A percentile compares a stretch with the other conserved stretches of the same genome.
Evolutionary conservation across 2,888 invertebrate species (phyloP).

Genomic region (Nematopogon swammerdamellus): DNA sequence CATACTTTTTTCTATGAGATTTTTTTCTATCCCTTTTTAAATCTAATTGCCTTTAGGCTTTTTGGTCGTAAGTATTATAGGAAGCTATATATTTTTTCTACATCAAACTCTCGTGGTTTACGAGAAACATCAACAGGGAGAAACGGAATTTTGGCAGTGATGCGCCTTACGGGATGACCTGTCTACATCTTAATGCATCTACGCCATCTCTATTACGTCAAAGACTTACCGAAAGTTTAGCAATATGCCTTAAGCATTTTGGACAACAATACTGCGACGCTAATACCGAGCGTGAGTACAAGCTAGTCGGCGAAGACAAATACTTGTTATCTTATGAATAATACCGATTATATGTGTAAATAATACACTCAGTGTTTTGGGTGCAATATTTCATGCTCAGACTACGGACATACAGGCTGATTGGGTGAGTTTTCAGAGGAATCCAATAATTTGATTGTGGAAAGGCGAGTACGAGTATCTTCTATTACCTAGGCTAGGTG

Average conservation of each 20-base stretch:
- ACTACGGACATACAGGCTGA: background rate
- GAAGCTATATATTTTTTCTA: too few relatives aligned
- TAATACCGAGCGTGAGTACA: slow-evolving; percentile 1
- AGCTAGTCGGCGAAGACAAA: slow-evolving; percentile 44
- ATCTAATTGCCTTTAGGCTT: too few relatives aligned
- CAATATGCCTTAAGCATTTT: slow-evolving; percentile 19
- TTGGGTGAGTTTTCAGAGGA: background rate
- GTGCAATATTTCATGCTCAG: background rate
- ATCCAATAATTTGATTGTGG: too few relatives aligned
- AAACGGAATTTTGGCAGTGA: too few relatives aligned
- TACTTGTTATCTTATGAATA: slow-evolving; percentile 55
- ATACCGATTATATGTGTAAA: slow-evolving; percentile 52
- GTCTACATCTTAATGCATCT: background rate
- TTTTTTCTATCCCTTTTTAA: too few relatives aligned
- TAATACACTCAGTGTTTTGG: background rate
- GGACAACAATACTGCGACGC: slow-evolving; percentile 35
- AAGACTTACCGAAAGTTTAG: slow-evolving; percentile 31
- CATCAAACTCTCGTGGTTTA: too few relatives aligned
- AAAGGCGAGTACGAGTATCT: too few relatives aligned
- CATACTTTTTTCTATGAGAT: too few relatives aligned
- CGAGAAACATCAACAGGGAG: too few relatives aligned
- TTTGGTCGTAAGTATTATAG: too few relatives aligned
- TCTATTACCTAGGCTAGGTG: too few relatives aligned
- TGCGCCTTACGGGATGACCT: background rate
- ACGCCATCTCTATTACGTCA: background rate